Base-by-base conservation (phyloP, 2,113 vertebrate species). In the Leuciscus idus region DNA sequence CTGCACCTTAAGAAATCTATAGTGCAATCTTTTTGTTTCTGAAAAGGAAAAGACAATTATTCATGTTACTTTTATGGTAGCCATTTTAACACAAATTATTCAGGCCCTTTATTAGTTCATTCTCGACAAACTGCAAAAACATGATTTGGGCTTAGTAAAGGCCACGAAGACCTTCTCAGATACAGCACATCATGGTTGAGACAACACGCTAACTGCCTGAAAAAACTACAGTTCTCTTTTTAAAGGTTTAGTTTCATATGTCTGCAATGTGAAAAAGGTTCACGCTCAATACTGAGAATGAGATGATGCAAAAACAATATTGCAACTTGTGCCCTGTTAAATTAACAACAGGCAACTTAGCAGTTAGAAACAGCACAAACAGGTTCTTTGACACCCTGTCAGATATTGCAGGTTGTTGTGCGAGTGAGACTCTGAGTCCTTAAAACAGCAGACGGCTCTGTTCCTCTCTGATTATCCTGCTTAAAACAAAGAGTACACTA, bases 401-500 rank as follows among this genome's bases (percentile, higher is more conserved):
- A 52, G 30, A 80, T 36, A 33, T 48, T 77, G 79, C 61, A 80
- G 77, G 59, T 30, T 48, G 61, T 66, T 66, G 1, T 64, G n/a
- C 1, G n/a, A 46, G 36, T 28, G 78, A 46, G 48, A 52, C 26
- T 52, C 48, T 50, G 72, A 74, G 72, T 48, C n/a, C 72, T 15
- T 75, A 79, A 61, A 84, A 43, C 55, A 36, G 23, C 66, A 81
- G 23, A 26, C 64, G 79, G 50, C 61, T 70, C 19, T 28, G 43
- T 81, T 87, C 50, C 28, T 74, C 28, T 74, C 21, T 23, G 73
- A 79, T 36, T 48, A 57, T 59, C 8, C 10, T 2, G 55, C 19
- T 55, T 74, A 73, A 74, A 81, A 84, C 62, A 87, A 57, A 77
- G 33, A 75, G 36, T 50, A 50, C 77, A 81, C 59, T 66, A 28